Conservation (phyloP, 2,113 vertebrate genomes). For the Motacilla tschutschensis region DNA sequence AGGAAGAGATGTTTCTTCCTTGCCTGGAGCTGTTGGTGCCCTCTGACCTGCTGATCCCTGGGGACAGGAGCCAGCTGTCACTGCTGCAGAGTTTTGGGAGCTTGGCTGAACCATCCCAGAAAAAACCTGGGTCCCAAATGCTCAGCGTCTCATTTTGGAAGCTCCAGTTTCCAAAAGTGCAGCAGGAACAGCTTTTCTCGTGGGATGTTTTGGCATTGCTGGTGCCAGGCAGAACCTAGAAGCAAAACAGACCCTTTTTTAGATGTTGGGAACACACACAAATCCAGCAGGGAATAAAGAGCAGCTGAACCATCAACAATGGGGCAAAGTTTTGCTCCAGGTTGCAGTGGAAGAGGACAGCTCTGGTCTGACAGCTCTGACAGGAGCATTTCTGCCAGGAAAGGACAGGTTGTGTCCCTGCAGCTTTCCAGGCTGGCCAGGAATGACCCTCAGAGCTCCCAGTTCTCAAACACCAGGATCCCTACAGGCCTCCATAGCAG, state of each 20-base stretch:
- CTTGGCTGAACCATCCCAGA: neutral
- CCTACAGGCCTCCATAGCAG: neutral
- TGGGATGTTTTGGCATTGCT: conserved; percentile 52
- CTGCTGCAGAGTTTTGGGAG: neutral
- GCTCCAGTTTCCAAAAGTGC: conserved; percentile 54
- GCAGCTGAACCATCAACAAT: neutral
- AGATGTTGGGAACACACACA: neutral
- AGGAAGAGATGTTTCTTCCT: neutral
- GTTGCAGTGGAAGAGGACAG: neutral
- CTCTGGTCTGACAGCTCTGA: neutral
- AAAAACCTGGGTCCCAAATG: neutral
- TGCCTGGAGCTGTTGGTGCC: conserved; percentile 6
- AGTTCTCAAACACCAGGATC: neutral
- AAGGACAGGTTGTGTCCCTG: neutral
- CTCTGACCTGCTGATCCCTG: neutral
- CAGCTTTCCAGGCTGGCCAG: neutral
- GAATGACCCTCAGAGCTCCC: neutral
- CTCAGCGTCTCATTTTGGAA: conserved; percentile 31
- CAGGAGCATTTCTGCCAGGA: neutral
- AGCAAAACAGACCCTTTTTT: conserved; percentile 44
- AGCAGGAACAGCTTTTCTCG: conserved; percentile 54
- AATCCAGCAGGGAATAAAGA: conserved; percentile 21
- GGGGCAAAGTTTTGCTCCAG: neutral
- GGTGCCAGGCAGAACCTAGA: conserved; percentile 58
- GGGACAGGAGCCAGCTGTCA: conserved; percentile 5